These are phyloP conservation scores for Calyptomena viridis DNA, from an alignment of 2,113 vertebrate genomes.

Conservation along the genomic window DNA sequence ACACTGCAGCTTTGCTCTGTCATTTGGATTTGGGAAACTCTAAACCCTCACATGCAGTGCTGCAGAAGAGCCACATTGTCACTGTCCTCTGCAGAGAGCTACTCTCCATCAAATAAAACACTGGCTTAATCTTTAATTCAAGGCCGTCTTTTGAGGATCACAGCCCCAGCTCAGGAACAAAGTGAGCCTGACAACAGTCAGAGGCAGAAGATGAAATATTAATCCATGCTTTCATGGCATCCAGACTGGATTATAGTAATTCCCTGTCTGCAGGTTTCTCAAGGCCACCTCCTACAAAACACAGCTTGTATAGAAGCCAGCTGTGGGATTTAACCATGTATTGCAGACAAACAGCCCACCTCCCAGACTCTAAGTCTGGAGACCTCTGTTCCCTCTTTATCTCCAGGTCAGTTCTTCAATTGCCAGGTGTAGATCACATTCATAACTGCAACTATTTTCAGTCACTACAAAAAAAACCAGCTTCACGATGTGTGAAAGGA, in stretches of 20 bases:
- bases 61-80: not conserved
- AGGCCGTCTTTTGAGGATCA: slow-evolving; percentile 33
- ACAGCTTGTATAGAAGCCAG: not conserved
- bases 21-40: not conserved
- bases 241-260: slow-evolving; percentile 41
- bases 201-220: slow-evolving; percentile 54
- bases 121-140: slow-evolving; percentile 52
- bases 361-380: not conserved
- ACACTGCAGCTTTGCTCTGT: not conserved
- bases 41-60: not conserved
- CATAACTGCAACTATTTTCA: not conserved
- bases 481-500: not conserved
- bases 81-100: not conserved
- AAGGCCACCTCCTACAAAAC: not conserved
- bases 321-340: accelerated
- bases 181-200: slow-evolving; percentile 15
- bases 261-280: slow-evolving; percentile 21
- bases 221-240: slow-evolving; percentile 22
- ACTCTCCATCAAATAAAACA: not conserved
- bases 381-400: not conserved
- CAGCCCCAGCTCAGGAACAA: slow-evolving; percentile 18
- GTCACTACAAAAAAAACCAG: not conserved
- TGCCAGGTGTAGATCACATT: not conserved
- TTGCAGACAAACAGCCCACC: not conserved
- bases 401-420: not conserved